Evolutionary conservation across 2,797 vertebrate species (phyloP), one percentile per base, ranked within the genome.

Genomic region (Gymnodraco acuticeps): DNA sequence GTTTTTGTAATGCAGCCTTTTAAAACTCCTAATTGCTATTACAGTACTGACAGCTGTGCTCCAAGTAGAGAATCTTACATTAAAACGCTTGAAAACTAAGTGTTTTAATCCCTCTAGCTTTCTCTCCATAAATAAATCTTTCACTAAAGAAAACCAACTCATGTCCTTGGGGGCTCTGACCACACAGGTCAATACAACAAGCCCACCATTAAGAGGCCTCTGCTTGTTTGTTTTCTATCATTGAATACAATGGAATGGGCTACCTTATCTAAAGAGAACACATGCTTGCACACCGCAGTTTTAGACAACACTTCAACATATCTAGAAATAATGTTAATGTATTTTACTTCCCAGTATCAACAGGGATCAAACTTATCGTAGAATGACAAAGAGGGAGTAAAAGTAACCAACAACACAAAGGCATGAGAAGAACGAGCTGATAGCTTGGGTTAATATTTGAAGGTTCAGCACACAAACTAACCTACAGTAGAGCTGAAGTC

Each of bases 391-490:
- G 31, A 43, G 83, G 2, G 45, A 78, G 68, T 75, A 82, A 92
- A 87, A 86, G 80, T 78, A 48, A 64, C 53, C 23, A 31, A 56
- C 33, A 58, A 89, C 69, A 89, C 80, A 86, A 89, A 91, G 81
- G 84, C 80, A 87, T 88, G 88, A 87, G 73, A 72, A 80, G 73
- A 85, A 80, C 74, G 10, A 86, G 88, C 93, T 89, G 92, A 94
- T 92, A 92, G 83, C 78, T 78, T 89, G 83, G 90, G 95, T 95
- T 95, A 95, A 95, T 96, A 91, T 95, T 95, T 94, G 92, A 94
- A 93, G 81, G 91, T 88, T 91, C 88, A 77, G 89, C 86, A 89
- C 91, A 92, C 92, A 93, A 85, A 87, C 88, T 81, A 80, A 81
- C 70, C 79, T 66, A 65, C 73, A 82, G 71, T 53, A 63, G 65